Evolutionary conservation across 2,797 vertebrate genomes (phyloP).

Genomic region (Chrysocyon brachyurus): DNA sequence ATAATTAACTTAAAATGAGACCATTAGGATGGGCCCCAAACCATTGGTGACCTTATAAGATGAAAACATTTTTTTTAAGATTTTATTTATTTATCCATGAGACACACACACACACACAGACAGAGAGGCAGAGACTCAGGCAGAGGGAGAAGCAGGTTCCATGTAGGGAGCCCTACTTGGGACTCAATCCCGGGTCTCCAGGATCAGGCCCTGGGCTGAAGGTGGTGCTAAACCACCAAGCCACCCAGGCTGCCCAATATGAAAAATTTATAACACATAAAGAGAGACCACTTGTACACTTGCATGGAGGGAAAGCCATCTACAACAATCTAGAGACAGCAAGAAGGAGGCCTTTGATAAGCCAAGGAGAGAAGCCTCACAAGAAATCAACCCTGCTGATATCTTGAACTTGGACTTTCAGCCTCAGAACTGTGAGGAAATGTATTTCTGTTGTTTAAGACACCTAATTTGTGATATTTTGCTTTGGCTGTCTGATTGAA

Average conservation of each 20-base stretch:
- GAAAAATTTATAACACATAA: too few relatives aligned
- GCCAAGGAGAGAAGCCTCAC: background rate
- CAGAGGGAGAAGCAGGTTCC: too few relatives aligned
- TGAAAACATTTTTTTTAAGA: background rate
- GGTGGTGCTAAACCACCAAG: too few relatives aligned
- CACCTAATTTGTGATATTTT: background rate
- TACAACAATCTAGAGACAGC: background rate
- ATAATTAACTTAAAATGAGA: background rate
- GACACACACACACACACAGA: too few relatives aligned
- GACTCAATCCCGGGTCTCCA: too few relatives aligned
- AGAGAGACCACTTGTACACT: background rate
- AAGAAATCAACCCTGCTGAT: background rate
- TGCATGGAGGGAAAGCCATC: too few relatives aligned
- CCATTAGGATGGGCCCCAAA: accelerated
- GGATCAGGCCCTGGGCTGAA: too few relatives aligned
- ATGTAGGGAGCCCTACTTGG: too few relatives aligned
- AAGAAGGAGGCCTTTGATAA: background rate
- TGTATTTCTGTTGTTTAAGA: background rate
- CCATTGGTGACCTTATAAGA: too few relatives aligned
- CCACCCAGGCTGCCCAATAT: too few relatives aligned
- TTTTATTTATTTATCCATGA: too few relatives aligned
- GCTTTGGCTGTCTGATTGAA: background rate
- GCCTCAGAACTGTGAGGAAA: background rate
- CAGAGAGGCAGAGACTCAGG: too few relatives aligned
- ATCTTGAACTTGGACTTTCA: background rate